Percentiles rank a stretch among this genome's conserved stretches.
These are phyloP conservation scores for Platysternon megacephalum DNA, from an alignment of 2,113 vertebrate genomes.

Conservation along the genomic window DNA sequence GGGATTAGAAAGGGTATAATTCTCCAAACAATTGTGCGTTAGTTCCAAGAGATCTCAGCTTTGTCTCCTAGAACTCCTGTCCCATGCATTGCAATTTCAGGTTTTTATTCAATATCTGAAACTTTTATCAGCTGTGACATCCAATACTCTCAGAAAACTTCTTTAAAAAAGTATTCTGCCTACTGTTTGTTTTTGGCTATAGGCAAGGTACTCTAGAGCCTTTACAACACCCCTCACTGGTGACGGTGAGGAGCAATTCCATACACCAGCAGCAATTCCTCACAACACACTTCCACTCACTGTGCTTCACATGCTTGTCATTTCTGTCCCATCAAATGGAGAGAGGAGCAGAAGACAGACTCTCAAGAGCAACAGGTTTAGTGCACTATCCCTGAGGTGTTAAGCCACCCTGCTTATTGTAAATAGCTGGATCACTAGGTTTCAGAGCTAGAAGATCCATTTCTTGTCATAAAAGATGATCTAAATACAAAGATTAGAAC, in stretches of 20 bases:
- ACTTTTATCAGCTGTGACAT: background rate
- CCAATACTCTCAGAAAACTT: background rate
- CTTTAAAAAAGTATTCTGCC: background rate
- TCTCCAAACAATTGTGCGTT: background rate
- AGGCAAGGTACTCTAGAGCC: slow-evolving; percentile 56
- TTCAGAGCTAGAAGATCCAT: slow-evolving; percentile 59
- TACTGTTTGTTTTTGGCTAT: slow-evolving; percentile 21
- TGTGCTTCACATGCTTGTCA: slow-evolving; percentile 70
- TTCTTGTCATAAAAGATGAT: slow-evolving; percentile 29
- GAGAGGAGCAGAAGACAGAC: slow-evolving; percentile 73
- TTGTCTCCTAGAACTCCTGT: too few relatives aligned
- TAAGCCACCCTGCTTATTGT: slow-evolving; percentile 63
- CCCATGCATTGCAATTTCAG: too few relatives aligned
- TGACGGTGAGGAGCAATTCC: slow-evolving; percentile 63
- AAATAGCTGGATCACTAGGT: slow-evolving; percentile 54
- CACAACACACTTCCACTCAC: slow-evolving; percentile 65
- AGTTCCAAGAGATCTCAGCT: background rate
- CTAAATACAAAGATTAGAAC: slow-evolving; percentile 38
- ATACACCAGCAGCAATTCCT: slow-evolving; percentile 56
- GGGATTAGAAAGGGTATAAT: background rate
- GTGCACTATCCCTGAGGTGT: slow-evolving; percentile 72
- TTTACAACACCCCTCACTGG: slow-evolving; percentile 55
- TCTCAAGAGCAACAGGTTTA: slow-evolving; percentile 72
- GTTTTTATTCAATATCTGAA: background rate
- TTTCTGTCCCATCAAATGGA: slow-evolving; percentile 71